Evolutionary conservation across 2,888 invertebrate genomes (phyloP), one percentile per base, ranked within the genome.

Genomic region (Amaurobius ferox): DNA sequence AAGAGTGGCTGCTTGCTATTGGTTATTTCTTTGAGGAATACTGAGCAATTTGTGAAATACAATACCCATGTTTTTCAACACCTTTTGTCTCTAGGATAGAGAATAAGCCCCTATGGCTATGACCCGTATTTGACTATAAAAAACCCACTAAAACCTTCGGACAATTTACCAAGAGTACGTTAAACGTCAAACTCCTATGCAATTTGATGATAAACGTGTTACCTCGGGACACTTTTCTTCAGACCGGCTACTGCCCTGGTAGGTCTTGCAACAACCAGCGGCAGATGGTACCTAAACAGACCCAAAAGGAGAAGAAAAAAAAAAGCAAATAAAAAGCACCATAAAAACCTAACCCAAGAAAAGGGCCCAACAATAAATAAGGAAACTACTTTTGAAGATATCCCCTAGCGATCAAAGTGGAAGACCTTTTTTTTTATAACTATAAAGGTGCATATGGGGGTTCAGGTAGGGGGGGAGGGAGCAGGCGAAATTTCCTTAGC

Each of bases 331-430:
- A 64, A 64, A 66, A 32, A 66, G n/a, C 66, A 55, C 55, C 55
- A 55, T 55, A 66, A 64, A 61, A 66, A 66, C 19, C 66, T 66
- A 30, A 35, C 32, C 32, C 19, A 66, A 66, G 35, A 32, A 66
- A 66, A 23, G 23, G 66, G 32, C 35, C 71, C 73, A 64, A 85
- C 72, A 85, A 85, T 77, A 85, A 83, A 85, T 77, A 85, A 85
- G 83, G 83, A 85, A 85, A 71, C 77, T 71, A 83, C 76, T 70
- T 55, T 55, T 83, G 62, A 71, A 72, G 71, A 66, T 55, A 55
- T 55, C 55, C 23, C 55, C 23, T 35, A 32, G 70, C 77, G 77
- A 85, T 85, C 83, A 72, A 85, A 72, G 77, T 55, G 76, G 73
- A 55, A 55, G 44, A 48, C 72, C 67, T 67, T 73, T 55, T 55